phyloP scores from a whole-genome alignment of 2,888 invertebrate species.

The Chaitophorus viminalis region DNA sequence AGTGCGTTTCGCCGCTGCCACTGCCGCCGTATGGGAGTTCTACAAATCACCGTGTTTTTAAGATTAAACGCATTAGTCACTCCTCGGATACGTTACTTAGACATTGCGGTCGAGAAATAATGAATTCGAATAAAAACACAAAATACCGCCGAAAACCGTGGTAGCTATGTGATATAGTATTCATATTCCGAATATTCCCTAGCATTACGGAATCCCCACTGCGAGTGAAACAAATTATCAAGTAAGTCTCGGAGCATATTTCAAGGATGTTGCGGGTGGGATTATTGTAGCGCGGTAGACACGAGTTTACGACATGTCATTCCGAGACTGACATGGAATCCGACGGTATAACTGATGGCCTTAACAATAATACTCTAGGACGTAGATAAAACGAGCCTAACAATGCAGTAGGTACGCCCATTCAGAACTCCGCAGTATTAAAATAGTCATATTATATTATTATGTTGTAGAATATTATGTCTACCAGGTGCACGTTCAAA shows the following conservation, averaged over 20 bases:
- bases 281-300: constrained; percentile 32
- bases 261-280: constrained; percentile 6
- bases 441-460: too few relatives aligned
- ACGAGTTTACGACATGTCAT: constrained; percentile 41
- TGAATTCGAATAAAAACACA: constrained; percentile 36
- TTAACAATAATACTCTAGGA: constrained; percentile 16
- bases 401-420: neutral
- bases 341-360: constrained; percentile 31
- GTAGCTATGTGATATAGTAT: neutral
- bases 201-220: constrained; percentile 33
- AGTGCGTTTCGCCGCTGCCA: neutral
- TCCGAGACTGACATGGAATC: constrained; percentile 19
- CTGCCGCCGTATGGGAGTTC: neutral
- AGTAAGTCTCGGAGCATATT: constrained; percentile 17
- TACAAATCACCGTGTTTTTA: neutral
- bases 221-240: constrained; percentile 59
- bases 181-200: constrained; percentile 17
- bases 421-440: neutral
- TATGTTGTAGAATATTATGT: too few relatives aligned
- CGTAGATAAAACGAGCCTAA: neutral
- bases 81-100: neutral
- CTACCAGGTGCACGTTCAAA: too few relatives aligned
- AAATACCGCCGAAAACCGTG: neutral
- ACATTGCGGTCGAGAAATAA: neutral
- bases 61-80: constrained; percentile 28